phyloP scores from a whole-genome alignment of 2,888 invertebrate species.

The Vesta saturnalis region DNA sequence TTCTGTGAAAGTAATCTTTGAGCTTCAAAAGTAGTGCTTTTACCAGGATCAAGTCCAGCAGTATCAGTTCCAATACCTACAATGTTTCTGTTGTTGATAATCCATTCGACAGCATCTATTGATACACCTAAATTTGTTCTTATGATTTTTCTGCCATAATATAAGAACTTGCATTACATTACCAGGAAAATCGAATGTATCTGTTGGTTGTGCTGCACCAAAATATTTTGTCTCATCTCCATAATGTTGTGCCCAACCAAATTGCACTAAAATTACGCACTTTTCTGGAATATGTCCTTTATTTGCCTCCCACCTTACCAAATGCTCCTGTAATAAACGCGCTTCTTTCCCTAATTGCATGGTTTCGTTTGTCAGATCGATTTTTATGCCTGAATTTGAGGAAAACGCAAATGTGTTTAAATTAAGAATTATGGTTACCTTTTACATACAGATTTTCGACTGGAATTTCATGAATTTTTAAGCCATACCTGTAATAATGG shows the following conservation, averaged over 20 bases:
- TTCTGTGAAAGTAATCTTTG: neutral
- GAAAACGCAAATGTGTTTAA: neutral
- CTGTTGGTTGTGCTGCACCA: neutral
- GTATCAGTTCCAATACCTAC: conserved; percentile 74
- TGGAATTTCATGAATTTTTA: neutral
- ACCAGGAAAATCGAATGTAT: neutral
- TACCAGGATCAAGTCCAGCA: conserved; percentile 70
- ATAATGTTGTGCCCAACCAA: neutral
- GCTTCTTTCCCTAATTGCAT: neutral
- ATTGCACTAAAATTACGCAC: neutral
- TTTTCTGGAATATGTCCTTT: neutral
- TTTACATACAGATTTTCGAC: too few species aligned
- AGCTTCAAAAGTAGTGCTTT: conserved; percentile 48
- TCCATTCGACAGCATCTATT: conserved; percentile 69
- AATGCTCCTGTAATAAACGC: neutral
- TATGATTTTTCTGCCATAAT: neutral
- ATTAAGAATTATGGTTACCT: too few species aligned
- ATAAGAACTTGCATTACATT: neutral
- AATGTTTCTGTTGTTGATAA: conserved; percentile 66
- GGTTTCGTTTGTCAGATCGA: neutral
- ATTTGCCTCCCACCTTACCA: neutral
- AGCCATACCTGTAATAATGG: neutral
- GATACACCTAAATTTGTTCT: conserved; percentile 62
- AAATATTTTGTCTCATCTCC: neutral
- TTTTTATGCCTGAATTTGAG: neutral